These are phyloP conservation scores for Brachyopa scutellaris DNA, from an alignment of 2,888 invertebrate genomes.

Conservation along the genomic window DNA sequence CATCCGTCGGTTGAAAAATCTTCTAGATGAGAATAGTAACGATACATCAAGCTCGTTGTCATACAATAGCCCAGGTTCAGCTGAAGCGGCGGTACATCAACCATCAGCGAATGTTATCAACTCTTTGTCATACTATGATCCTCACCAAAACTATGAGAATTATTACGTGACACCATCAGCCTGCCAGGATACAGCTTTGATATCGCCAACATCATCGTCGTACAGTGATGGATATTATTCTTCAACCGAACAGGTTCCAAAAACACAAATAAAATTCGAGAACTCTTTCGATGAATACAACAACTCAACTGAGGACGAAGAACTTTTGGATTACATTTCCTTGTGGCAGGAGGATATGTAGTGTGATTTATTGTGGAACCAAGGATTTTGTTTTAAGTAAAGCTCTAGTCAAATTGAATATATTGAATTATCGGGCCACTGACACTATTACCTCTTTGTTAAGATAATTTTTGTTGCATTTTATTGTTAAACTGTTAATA, in stretches of 20 bases:
- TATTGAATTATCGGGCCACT: slow-evolving; percentile 57
- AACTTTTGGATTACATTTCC: slow-evolving; percentile 87
- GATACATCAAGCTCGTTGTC: slow-evolving; percentile 78
- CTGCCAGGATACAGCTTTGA: slow-evolving; percentile 70
- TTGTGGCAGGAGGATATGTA: slow-evolving; percentile 80
- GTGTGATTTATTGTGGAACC: background rate
- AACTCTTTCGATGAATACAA: slow-evolving; percentile 86
- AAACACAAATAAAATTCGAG: slow-evolving; percentile 80
- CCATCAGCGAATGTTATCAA: slow-evolving; percentile 48
- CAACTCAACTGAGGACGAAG: slow-evolving; percentile 92
- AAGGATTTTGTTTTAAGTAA: background rate
- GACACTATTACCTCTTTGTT: slow-evolving; percentile 65
- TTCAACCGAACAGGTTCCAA: slow-evolving; percentile 63
- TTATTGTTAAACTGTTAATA: slow-evolving; percentile 49
- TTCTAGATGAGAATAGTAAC: slow-evolving; percentile 83
- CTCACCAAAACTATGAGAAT: slow-evolving; percentile 38
- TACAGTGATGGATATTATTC: slow-evolving; percentile 73
- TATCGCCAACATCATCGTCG: slow-evolving; percentile 75
- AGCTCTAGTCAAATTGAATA: slow-evolving; percentile 62
- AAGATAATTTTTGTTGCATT: slow-evolving; percentile 33
- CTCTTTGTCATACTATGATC: slow-evolving; percentile 81
- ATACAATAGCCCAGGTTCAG: slow-evolving; percentile 65
- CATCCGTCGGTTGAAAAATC: slow-evolving; percentile 90
- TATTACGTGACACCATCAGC: slow-evolving; percentile 52
- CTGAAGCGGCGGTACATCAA: slow-evolving; percentile 57